phyloP scores from a whole-genome alignment of 2,797 vertebrate species.

The Aldrovandia affinis region DNA sequence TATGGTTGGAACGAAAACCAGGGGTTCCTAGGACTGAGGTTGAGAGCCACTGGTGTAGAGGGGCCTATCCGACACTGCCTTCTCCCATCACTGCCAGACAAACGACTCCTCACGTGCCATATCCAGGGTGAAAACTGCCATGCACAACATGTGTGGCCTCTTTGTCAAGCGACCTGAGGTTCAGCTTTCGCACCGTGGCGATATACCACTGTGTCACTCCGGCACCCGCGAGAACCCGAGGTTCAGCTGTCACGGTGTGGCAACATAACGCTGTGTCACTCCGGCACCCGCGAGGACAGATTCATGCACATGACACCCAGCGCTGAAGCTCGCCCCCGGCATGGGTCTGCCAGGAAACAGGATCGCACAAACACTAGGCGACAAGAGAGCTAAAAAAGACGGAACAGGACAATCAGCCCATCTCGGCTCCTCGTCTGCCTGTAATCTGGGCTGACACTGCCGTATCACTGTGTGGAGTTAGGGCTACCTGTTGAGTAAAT shows the following conservation, averaged over 20 bases:
- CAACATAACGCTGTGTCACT: background rate
- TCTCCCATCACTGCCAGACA: background rate
- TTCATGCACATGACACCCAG: background rate
- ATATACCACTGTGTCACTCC: background rate
- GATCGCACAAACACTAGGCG: background rate
- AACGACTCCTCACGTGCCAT: background rate
- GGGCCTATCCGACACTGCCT: background rate
- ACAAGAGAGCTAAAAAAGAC: background rate
- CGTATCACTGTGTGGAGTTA: background rate
- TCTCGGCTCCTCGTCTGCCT: background rate
- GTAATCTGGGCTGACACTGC: background rate
- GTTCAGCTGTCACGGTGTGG: background rate
- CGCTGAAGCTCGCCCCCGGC: background rate
- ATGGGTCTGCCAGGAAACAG: background rate
- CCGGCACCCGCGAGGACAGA: background rate
- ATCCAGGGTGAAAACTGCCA: background rate
- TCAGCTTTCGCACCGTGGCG: background rate
- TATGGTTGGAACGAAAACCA: no score
- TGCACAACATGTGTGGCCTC: background rate
- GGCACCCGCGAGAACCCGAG: background rate
- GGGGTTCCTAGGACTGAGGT: no score
- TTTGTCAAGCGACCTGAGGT: background rate
- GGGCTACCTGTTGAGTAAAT: accelerated
- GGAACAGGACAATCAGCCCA: background rate
- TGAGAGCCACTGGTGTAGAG: no score